Evolutionary conservation across 2,113 vertebrate genomes (phyloP).

Genomic region (Conger conger): DNA sequence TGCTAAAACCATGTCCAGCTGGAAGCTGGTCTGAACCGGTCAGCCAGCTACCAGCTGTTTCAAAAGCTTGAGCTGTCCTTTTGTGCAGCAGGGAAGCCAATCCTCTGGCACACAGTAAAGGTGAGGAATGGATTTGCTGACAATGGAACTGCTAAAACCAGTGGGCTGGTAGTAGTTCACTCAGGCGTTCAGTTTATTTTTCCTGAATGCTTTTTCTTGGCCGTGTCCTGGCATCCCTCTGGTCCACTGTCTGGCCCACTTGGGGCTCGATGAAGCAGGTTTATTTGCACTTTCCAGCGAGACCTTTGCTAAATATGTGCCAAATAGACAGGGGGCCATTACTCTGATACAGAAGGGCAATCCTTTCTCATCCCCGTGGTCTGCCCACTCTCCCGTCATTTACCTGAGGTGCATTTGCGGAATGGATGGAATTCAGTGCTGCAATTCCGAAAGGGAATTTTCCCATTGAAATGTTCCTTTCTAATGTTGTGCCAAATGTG

Average conservation of each 20-base stretch:
- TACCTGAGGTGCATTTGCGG: background rate
- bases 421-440: background rate
- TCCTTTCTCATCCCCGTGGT: background rate
- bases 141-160: background rate
- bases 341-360: constrained; percentile 15
- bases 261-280: constrained; percentile 24
- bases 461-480: background rate
- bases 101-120: no score
- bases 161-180: background rate
- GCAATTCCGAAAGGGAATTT: background rate
- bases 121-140: background rate
- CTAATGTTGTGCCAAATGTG: background rate
- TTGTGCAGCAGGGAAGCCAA: no score
- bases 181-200: background rate
- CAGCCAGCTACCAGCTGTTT: no score
- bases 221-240: constrained; percentile 14
- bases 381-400: constrained; percentile 3
- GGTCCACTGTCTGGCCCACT: constrained; percentile 11
- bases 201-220: background rate
- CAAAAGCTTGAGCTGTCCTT: no score
- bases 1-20: no score
- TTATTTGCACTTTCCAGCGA: constrained; percentile 33
- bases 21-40: no score
- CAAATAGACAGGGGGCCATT: constrained; percentile 27
- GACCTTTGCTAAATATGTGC: constrained; percentile 41